Percentiles rank a stretch among this genome's conserved stretches.
These are phyloP conservation scores for Deroptyus accipitrinus DNA, from an alignment of 2,113 vertebrate species.

Conservation along the genomic window DNA sequence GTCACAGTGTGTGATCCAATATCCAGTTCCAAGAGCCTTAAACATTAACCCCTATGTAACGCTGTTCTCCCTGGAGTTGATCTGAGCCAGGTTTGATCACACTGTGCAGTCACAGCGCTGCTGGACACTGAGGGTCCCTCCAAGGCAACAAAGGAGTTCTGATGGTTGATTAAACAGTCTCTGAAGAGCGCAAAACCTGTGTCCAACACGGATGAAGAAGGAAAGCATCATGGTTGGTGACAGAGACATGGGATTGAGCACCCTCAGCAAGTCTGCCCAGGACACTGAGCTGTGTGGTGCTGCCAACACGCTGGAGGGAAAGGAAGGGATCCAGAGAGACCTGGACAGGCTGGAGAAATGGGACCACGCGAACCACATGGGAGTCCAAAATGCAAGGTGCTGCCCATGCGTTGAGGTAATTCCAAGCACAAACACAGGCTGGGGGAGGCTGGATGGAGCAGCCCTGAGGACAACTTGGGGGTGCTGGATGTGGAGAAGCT, in stretches of 20 bases:
- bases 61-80: fast-evolving
- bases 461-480: background rate
- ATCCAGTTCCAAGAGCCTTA: background rate
- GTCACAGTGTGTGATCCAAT: fast-evolving
- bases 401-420: background rate
- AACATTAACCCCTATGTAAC: fast-evolving
- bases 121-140: background rate
- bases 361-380: background rate
- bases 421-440: background rate
- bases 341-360: background rate
- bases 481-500: background rate
- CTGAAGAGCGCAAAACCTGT: too few species aligned
- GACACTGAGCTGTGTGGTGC: background rate
- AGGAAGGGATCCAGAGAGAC: background rate
- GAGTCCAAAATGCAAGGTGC: background rate
- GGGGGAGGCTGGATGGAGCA: background rate
- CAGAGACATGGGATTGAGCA: background rate
- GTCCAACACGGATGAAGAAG: background rate
- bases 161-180: background rate
- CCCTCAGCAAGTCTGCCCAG: background rate
- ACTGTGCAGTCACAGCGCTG: fast-evolving
- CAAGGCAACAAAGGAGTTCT: background rate
- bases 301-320: background rate
- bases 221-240: background rate
- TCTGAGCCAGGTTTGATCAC: fast-evolving